Percentiles rank a stretch among this genome's conserved stretches.
These are phyloP conservation scores for Etheostoma perlongum DNA, from an alignment of 2,797 vertebrate species.

Conservation along the genomic window DNA sequence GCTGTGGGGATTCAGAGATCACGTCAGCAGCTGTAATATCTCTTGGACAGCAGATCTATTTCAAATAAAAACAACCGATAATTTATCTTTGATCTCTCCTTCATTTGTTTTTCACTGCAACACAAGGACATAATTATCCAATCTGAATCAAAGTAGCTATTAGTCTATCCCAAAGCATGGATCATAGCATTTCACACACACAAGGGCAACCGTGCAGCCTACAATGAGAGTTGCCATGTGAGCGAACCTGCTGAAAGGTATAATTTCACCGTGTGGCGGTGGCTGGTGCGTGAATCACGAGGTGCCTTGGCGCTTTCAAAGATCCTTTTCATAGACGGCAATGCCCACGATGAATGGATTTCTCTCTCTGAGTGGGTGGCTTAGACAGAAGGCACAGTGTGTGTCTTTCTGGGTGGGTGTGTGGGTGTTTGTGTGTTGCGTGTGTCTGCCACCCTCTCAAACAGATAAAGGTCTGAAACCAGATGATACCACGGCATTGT, in stretches of 20 bases:
- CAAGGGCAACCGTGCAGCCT: conserved; percentile 28
- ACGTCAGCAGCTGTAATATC: conserved; percentile 20
- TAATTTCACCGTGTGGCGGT: conserved; percentile 66
- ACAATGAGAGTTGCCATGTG: conserved; percentile 56
- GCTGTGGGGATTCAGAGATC: conserved; percentile 7
- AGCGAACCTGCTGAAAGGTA: conserved; percentile 61
- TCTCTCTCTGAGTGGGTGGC: conserved; percentile 69
- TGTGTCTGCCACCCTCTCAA: conserved; percentile 50
- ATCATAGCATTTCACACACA: conserved; percentile 43
- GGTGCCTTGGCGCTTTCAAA: conserved; percentile 65
- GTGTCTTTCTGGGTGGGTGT: conserved; percentile 38
- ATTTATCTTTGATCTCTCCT: conserved; percentile 53
- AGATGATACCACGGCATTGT: conserved; percentile 46
- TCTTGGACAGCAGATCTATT: conserved; percentile 30
- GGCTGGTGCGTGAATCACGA: conserved; percentile 57
- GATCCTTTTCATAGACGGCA: conserved; percentile 73
- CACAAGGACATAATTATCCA: conserved; percentile 60
- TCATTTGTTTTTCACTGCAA: conserved; percentile 10
- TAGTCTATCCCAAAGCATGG: conserved; percentile 42
- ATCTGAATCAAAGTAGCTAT: conserved; percentile 63
- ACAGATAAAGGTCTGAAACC: conserved; percentile 50
- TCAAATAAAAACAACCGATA: conserved; percentile 46
- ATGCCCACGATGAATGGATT: conserved; percentile 67
- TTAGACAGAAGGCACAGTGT: conserved; percentile 61
- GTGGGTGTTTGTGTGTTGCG: conserved; percentile 42